A percentile compares a stretch with the other conserved stretches of the same genome.
These are phyloP conservation scores for Isurus oxyrinchus DNA, from an alignment of 2,113 vertebrate species.

Conservation along the genomic window DNA sequence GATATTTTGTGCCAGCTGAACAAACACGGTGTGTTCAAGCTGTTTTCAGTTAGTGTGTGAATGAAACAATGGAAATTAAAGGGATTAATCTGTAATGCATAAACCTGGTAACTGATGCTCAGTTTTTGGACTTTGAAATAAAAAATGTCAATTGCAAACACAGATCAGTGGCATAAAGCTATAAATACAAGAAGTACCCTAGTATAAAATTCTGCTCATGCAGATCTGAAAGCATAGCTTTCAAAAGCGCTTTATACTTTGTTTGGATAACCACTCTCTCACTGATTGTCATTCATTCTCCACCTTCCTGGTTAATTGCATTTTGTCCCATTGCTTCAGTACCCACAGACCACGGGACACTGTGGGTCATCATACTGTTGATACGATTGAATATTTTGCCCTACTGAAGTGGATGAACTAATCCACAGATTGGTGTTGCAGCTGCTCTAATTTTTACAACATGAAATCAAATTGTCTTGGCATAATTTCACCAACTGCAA, in stretches of 20 bases:
- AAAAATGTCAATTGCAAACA: neutral
- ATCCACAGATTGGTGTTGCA: neutral
- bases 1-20: neutral
- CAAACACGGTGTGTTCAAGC: too few relatives aligned
- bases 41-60: neutral
- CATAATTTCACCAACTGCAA: neutral
- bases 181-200: neutral
- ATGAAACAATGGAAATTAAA: neutral
- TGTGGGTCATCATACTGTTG: neutral
- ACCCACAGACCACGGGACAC: neutral
- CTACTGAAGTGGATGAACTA: neutral
- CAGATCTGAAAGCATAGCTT: slow-evolving; percentile 23
- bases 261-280: neutral
- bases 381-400: neutral
- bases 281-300: neutral
- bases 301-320: neutral
- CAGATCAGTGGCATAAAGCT: neutral
- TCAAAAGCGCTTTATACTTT: neutral
- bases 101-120: neutral
- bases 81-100: neutral
- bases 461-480: neutral
- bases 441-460: neutral
- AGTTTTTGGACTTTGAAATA: slow-evolving; percentile 3
- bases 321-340: neutral
- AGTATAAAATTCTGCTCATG: neutral